These are phyloP conservation scores for Drosophila ustulata DNA, from an alignment of 2,888 invertebrate species.

Conservation along the genomic window DNA sequence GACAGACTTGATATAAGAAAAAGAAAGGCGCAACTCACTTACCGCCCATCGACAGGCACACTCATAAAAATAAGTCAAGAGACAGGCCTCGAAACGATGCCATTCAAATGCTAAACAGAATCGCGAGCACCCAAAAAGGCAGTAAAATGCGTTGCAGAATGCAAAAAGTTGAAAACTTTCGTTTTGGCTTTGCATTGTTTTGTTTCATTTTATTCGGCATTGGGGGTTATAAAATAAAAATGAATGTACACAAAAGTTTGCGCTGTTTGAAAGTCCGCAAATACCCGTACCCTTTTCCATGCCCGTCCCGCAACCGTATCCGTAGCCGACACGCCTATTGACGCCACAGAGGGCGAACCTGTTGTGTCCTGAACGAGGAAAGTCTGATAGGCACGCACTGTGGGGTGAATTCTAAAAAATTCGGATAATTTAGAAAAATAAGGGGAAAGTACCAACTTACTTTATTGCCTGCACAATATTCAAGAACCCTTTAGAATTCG, in stretches of 20 bases:
- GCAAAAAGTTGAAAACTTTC: constrained; percentile 73
- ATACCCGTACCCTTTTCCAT: constrained; percentile 34
- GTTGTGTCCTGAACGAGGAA: constrained; percentile 9
- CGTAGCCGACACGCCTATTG: constrained; percentile 42
- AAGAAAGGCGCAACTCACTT: constrained; percentile 23
- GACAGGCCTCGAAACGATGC: constrained; percentile 65
- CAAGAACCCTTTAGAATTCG: no score
- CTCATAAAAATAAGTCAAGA: constrained; percentile 70
- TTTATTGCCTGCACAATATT: no score
- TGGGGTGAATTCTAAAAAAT: not conserved
- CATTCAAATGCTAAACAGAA: constrained; percentile 73
- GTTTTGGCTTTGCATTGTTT: constrained; percentile 53
- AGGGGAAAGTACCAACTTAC: no score
- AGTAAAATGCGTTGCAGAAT: constrained; percentile 45
- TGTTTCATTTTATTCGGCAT: constrained; percentile 52
- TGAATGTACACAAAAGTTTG: constrained; percentile 73
- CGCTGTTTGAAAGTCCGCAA: constrained; percentile 61
- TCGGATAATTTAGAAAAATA: not conserved
- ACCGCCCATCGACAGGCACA: constrained; percentile 45
- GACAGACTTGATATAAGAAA: not conserved
- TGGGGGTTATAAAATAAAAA: constrained; percentile 75
- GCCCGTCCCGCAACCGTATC: not conserved
- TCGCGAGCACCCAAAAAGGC: constrained; percentile 26
- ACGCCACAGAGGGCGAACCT: constrained; percentile 19
- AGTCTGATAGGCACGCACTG: constrained; percentile 14